Evolutionary conservation across 2,888 invertebrate genomes (phyloP).

Genomic region (Cynaeus angustus): DNA sequence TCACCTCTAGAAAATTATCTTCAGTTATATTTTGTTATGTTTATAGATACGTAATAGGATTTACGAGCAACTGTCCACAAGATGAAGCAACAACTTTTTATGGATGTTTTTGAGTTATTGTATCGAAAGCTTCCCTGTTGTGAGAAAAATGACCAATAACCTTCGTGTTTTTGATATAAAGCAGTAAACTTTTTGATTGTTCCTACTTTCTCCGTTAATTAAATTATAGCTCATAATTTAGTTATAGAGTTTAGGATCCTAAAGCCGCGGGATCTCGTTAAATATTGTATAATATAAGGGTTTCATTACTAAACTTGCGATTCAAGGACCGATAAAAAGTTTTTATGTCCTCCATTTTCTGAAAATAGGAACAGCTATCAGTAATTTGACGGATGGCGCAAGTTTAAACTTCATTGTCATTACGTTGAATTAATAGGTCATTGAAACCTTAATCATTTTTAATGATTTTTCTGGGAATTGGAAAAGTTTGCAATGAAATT

Average conservation of each 20-base stretch:
- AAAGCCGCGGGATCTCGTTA: slow-evolving; percentile 32
- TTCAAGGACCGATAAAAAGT: slow-evolving; percentile 30
- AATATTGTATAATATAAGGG: slow-evolving; percentile 19
- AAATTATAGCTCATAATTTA: slow-evolving; percentile 23
- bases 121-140: background rate
- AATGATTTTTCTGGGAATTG: slow-evolving; percentile 9
- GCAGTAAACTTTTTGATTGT: slow-evolving; percentile 26
- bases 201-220: slow-evolving; percentile 10
- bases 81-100: background rate
- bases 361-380: slow-evolving; percentile 6
- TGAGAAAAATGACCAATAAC: slow-evolving; percentile 7
- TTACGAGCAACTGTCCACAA: background rate
- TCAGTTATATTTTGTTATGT: background rate
- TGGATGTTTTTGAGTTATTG: slow-evolving; percentile 8
- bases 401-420: slow-evolving; percentile 12
- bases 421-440: slow-evolving; percentile 6
- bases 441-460: slow-evolving; percentile 13
- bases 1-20: too few relatives aligned
- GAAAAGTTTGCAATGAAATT: slow-evolving; percentile 12
- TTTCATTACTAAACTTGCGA: slow-evolving; percentile 31
- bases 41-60: background rate
- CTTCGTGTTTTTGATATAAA: slow-evolving; percentile 4
- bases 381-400: background rate
- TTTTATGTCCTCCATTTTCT: slow-evolving; percentile 14
- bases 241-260: slow-evolving; percentile 19